These are phyloP conservation scores for Tipula unca DNA, from an alignment of 2,888 invertebrate species.

Conservation along the genomic window DNA sequence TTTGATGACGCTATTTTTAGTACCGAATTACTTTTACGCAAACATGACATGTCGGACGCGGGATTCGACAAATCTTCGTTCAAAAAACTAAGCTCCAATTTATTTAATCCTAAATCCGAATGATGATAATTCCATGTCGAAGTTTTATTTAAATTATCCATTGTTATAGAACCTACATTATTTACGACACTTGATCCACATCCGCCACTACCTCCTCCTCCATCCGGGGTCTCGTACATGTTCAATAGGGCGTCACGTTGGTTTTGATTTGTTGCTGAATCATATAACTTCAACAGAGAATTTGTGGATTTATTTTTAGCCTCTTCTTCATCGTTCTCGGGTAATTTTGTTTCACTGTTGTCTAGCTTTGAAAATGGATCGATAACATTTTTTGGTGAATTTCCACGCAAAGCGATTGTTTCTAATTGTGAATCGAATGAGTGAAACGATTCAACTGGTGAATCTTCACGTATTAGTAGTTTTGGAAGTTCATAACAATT, in stretches of 20 bases:
- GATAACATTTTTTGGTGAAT: conserved; percentile 26
- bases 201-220: neutral
- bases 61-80: conserved; percentile 24
- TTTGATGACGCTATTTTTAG: conserved; percentile 28
- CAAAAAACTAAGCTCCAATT: conserved; percentile 28
- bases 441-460: conserved; percentile 28
- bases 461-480: conserved; percentile 28
- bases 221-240: conserved; percentile 19
- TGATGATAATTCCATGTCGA: conserved; percentile 26
- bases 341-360: neutral
- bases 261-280: conserved; percentile 16
- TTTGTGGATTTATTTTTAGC: conserved; percentile 22
- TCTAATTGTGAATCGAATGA: conserved; percentile 27
- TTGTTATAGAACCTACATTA: neutral
- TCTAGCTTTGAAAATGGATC: conserved; percentile 23
- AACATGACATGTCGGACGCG: neutral
- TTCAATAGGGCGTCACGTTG: neutral
- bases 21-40: conserved; percentile 24
- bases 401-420: conserved; percentile 27
- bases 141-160: conserved; percentile 17
- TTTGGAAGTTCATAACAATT: conserved; percentile 29
- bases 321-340: neutral
- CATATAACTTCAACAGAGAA: conserved; percentile 21
- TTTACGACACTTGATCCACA: neutral
- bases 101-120: conserved; percentile 28